A percentile compares a stretch with the other conserved stretches of the same genome.
Evolutionary conservation across 2,888 invertebrate species (phyloP).

Genomic region (Onchidella celtica): DNA sequence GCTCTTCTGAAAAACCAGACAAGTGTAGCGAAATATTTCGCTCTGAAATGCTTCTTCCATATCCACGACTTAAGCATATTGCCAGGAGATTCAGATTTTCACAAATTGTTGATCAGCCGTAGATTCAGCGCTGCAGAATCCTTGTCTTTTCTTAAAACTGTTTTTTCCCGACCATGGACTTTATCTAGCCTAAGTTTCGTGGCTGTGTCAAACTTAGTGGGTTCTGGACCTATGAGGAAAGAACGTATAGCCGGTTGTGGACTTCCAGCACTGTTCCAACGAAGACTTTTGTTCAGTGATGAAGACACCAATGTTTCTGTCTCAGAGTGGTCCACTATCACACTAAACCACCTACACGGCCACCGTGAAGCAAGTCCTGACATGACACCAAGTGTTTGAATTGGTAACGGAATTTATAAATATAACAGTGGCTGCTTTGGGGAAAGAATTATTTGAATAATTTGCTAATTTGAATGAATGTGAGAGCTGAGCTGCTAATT

Average conservation of each 20-base stretch:
- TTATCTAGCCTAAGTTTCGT: not conserved
- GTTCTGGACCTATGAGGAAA: not conserved
- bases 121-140: not conserved
- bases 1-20: not conserved
- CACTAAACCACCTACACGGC: not conserved
- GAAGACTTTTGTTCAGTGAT: not conserved
- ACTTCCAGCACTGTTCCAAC: not conserved
- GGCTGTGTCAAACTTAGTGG: not conserved
- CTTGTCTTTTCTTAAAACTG: not conserved
- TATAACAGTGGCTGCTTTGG: too few relatives aligned
- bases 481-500: not conserved
- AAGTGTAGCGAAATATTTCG: not conserved
- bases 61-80: not conserved
- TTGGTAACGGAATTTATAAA: too few relatives aligned
- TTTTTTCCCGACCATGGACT: not conserved
- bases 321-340: not conserved
- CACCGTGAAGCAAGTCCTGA: too few relatives aligned
- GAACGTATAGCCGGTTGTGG: not conserved
- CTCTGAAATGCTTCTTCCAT: not conserved
- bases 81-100: not conserved
- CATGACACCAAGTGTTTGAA: too few relatives aligned
- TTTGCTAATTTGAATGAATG: not conserved
- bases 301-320: not conserved
- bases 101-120: not conserved
- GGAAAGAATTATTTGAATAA: not conserved